Evolutionary conservation across 2,113 vertebrate species (phyloP).

Genomic region (Corythoichthys haematopterus): DNA sequence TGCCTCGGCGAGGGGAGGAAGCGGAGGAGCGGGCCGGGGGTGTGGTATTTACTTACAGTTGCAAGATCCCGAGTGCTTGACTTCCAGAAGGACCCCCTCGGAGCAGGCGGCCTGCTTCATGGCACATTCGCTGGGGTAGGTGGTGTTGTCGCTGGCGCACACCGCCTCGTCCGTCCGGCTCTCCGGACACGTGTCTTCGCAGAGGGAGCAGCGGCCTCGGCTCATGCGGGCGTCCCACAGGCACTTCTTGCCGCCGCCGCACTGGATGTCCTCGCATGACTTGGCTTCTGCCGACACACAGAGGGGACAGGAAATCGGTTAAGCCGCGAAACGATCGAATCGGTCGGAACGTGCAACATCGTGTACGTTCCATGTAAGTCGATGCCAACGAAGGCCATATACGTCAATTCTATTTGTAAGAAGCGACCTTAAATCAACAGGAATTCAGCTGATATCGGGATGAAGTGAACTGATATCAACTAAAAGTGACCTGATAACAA

Average conservation of each 20-base stretch:
- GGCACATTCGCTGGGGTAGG: slow-evolving; percentile 93
- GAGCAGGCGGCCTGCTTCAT: slow-evolving; percentile 97
- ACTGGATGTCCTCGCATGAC: slow-evolving; percentile 96
- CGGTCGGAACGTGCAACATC: no score
- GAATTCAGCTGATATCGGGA: no score
- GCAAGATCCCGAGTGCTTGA: slow-evolving; percentile 97
- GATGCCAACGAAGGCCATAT: no score
- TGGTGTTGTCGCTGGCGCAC: slow-evolving; percentile 96
- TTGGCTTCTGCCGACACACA: slow-evolving; percentile 83
- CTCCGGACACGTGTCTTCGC: slow-evolving; percentile 85
- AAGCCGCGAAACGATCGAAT: no score
- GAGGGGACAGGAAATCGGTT: slow-evolving; percentile 3
- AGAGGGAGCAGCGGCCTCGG: slow-evolving; percentile 88
- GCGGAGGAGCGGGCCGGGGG: slow-evolving; percentile 54
- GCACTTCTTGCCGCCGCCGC: slow-evolving; percentile 89
- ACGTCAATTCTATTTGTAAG: no score
- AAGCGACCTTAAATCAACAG: no score
- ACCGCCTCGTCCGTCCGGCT: slow-evolving; percentile 89
- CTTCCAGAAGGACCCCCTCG: slow-evolving; percentile 87
- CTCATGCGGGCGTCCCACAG: slow-evolving; percentile 91
- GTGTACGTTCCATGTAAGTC: no score
- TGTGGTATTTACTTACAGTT: slow-evolving; percentile 94
- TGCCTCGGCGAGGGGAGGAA: slow-evolving; percentile 25
- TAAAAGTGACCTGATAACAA: no score
- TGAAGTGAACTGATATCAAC: no score